Evolutionary conservation across 2,797 vertebrate species (phyloP).

Genomic region (Hyperoplus lanceolatus): DNA sequence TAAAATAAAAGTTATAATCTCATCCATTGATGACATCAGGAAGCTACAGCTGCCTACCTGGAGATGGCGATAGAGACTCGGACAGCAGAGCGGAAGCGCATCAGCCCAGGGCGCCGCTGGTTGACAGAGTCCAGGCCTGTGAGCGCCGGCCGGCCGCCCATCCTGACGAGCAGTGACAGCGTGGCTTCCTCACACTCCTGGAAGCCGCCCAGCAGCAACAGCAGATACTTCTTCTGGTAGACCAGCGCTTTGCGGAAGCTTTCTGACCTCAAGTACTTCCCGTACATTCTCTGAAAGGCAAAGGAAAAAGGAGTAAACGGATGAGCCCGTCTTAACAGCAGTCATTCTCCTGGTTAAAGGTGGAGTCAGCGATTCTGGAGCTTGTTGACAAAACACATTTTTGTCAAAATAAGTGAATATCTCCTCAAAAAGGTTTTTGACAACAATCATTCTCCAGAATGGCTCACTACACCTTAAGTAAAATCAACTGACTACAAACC

Average conservation of each 20-base stretch:
- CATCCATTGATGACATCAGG: not conserved
- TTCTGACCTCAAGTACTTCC: conserved; percentile 94
- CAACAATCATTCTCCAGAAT: no score
- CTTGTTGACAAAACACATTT: no score
- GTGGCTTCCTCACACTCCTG: conserved; percentile 98
- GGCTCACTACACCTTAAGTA: no score
- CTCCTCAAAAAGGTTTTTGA: no score
- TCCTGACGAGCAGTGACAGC: conserved; percentile 91
- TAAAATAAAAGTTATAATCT: not conserved
- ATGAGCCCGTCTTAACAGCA: not conserved
- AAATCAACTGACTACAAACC: not conserved
- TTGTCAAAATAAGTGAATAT: no score
- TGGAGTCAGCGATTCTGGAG: no score
- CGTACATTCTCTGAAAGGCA: conserved; percentile 91
- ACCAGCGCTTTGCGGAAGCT: conserved; percentile 97
- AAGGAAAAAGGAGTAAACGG: not conserved
- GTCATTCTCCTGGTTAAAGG: not conserved
- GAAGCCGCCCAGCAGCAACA: conserved; percentile 95
- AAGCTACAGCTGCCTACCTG: conserved; percentile 82
- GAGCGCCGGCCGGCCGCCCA: conserved; percentile 89
- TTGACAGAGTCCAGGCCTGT: conserved; percentile 84
- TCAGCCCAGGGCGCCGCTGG: conserved; percentile 87
- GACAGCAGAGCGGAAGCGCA: conserved; percentile 92
- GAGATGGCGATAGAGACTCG: conserved; percentile 94
- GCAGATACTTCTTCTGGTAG: conserved; percentile 98